Percentiles rank a stretch among this genome's conserved stretches.
These are phyloP conservation scores for Perizoma affinitatum DNA, from an alignment of 2,888 invertebrate genomes.

Conservation along the genomic window DNA sequence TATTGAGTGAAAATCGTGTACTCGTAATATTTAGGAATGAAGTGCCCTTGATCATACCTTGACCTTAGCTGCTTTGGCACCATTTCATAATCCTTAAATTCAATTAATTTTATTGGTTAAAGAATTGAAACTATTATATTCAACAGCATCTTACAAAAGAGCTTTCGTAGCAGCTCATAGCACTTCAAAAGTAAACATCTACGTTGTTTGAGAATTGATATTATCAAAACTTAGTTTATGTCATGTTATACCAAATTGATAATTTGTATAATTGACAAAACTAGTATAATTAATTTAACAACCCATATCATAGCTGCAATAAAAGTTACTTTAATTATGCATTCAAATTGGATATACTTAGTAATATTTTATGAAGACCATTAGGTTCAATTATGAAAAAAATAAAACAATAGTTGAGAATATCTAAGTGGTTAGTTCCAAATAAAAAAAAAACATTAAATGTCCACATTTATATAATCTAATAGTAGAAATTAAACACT, in stretches of 20 bases:
- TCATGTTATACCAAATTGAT: too few relatives aligned
- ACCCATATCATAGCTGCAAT: not conserved
- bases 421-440: not conserved
- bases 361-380: too few relatives aligned
- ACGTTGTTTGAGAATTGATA: too few relatives aligned
- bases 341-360: too few relatives aligned
- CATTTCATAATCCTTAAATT: constrained; percentile 52
- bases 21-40: constrained; percentile 77
- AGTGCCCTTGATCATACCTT: constrained; percentile 81
- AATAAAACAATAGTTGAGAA: not conserved
- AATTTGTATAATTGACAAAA: too few relatives aligned
- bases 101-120: constrained; percentile 4
- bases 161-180: not conserved
- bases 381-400: not conserved
- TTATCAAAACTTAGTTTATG: too few relatives aligned
- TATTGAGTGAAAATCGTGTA: constrained; percentile 65
- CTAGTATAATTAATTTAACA: too few relatives aligned
- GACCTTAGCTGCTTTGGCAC: constrained; percentile 77
- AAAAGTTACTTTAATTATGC: constrained; percentile 7
- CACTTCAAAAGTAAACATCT: not conserved
- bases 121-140: not conserved
- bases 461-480: too few relatives aligned
- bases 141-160: too few relatives aligned
- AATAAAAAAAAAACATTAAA: not conserved
- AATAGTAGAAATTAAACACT: constrained; percentile 19